A percentile compares a stretch with the other conserved stretches of the same genome.
Evolutionary conservation across 2,113 vertebrate species (phyloP).

Genomic region (Sander lucioperca): DNA sequence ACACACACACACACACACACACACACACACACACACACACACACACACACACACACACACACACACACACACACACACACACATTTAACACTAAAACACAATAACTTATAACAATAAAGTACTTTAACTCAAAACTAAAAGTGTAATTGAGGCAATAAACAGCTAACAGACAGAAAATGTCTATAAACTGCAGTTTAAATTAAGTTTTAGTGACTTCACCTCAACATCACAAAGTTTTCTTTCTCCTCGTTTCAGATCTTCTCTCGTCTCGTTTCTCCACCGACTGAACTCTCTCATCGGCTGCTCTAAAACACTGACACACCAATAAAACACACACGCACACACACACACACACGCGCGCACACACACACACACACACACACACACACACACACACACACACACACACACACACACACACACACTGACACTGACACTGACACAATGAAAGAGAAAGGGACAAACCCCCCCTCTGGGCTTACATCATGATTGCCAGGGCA

Average conservation of each 20-base stretch:
- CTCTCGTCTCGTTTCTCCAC: background rate
- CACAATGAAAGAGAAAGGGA: constrained; percentile 38
- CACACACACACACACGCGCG: background rate
- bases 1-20: background rate
- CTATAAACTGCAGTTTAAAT: background rate
- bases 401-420: constrained; percentile 30
- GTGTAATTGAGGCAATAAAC: background rate
- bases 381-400: background rate
- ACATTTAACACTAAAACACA: no score
- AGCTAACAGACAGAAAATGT: background rate
- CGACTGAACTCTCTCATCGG: background rate
- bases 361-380: background rate
- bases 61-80: no score
- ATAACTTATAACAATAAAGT: background rate
- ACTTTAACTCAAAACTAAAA: background rate
- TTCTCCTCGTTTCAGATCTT: background rate
- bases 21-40: background rate
- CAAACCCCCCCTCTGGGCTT: constrained; percentile 40
- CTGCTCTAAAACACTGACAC: background rate
- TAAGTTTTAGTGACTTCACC: constrained; percentile 18
- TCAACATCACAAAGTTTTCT: constrained; percentile 5
- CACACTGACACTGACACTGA: background rate
- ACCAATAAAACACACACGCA: background rate
- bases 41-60: no score
- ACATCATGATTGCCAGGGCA: constrained; percentile 58